These are phyloP conservation scores for Sebastes iracundus DNA, from an alignment of 2,797 vertebrate species.

Conservation along the genomic window DNA sequence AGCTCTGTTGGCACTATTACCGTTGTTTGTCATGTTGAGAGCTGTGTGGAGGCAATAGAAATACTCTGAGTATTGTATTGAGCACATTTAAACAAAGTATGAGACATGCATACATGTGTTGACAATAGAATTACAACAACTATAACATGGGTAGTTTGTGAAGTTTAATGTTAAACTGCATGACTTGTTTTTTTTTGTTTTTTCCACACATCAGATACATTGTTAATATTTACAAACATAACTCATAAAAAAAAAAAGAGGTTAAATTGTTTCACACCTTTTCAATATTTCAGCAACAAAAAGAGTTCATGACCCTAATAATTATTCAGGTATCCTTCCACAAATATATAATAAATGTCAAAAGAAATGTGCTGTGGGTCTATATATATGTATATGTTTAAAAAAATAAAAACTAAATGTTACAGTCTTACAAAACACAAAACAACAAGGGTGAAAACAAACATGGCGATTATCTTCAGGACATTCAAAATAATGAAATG, in stretches of 20 bases:
- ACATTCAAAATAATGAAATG: conserved; percentile 62
- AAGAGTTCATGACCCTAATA: conserved; percentile 46
- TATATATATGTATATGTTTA: conserved; percentile 54
- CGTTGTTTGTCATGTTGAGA: no score
- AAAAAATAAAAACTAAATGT: conserved; percentile 64
- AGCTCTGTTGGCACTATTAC: no score
- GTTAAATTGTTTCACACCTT: conserved; percentile 63
- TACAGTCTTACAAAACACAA: conserved; percentile 71
- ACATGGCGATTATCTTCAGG: conserved; percentile 56
- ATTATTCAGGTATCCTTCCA: conserved; percentile 65
- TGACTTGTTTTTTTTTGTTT: conserved; percentile 62
- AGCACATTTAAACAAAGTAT: neutral
- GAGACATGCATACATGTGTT: neutral
- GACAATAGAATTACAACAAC: conserved; percentile 4
- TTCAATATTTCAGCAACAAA: conserved; percentile 56
- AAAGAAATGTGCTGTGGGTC: conserved; percentile 62
- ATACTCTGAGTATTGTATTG: no score
- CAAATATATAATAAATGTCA: conserved; percentile 60
- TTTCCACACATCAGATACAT: conserved; percentile 79
- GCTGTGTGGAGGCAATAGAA: no score
- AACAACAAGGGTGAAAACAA: conserved; percentile 63
- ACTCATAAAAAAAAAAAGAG: conserved; percentile 60
- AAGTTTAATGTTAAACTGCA: conserved; percentile 85
- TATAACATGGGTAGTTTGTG: conserved; percentile 69
- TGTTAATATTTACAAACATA: conserved; percentile 82